Evolutionary conservation across 2,113 vertebrate genomes (phyloP).

Genomic region (Lycaon pictus): DNA sequence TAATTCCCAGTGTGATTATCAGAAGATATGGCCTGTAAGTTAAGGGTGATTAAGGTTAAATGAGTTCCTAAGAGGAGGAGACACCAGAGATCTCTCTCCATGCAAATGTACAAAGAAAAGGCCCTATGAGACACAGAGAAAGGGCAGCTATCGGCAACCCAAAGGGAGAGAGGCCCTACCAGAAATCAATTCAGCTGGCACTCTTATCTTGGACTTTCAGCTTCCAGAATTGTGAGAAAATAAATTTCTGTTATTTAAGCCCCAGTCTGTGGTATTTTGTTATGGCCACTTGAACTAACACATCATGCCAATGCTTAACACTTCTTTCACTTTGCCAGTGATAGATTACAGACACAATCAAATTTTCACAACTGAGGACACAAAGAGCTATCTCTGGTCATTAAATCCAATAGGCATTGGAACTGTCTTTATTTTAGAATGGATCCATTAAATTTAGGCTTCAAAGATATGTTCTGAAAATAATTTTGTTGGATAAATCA

Average conservation of each 20-base stretch:
- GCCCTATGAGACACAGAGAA: background rate
- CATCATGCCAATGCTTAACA: background rate
- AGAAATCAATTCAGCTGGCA: background rate
- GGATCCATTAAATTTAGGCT: background rate
- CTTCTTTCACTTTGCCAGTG: background rate
- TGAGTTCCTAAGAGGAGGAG: background rate
- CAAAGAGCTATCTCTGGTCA: background rate
- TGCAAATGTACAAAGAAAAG: background rate
- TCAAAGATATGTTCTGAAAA: background rate
- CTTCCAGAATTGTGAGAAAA: background rate
- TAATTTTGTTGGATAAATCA: background rate
- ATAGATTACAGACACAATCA: background rate
- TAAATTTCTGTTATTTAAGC: background rate
- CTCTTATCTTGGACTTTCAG: background rate
- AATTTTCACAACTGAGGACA: background rate
- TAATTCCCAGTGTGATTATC: background rate
- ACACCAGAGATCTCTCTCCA: background rate
- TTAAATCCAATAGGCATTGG: background rate
- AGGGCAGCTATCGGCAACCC: background rate
- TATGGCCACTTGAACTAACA: background rate
- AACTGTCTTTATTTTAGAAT: constrained; percentile 16
- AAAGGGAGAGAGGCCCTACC: background rate
- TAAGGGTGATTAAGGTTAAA: background rate
- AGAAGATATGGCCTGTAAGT: background rate
- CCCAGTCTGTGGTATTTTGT: background rate